Evolutionary conservation across 2,797 vertebrate genomes (phyloP), one percentile per base, ranked within the genome.

Genomic region (Pantherophis vulpinus): DNA sequence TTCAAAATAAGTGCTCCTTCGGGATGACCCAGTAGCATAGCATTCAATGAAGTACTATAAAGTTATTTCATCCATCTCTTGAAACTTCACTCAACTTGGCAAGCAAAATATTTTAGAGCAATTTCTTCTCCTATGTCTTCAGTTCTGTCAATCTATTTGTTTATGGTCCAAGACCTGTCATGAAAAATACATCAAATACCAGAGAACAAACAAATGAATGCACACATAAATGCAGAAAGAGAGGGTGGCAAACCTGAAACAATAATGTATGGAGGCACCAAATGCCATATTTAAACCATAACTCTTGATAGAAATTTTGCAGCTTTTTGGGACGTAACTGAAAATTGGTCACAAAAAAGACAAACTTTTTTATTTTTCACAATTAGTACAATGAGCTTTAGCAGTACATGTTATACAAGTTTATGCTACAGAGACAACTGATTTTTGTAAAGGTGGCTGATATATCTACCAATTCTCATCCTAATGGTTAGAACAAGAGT

Each of bases 21-120:
- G 90, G 61, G 42, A 93, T 92, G 59, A 90, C 47, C 91, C 11
- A 93, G 94, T 93, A 59, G 70, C 90, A 94, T 89, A 95, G 70
- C 59, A 93, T 92, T 66, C 86, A 95, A 90, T 0, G 63, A 63
- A 86, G 88, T 92, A 89, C 54, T 89, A 92, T 60, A 79, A 94
- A 95, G 54, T 37, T 90, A 92, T 93, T 87, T 58, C 47, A 54
- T 79, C 32, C 51, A 29, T 86, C 47, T 63, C 32, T 90, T 60
- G 86, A 13, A 66, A 66, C 27, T 66, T 66, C 61, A 66, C 29
- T n/a, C 29, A 66, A n/a, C 61, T 66, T n/a, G 61, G 61, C 61
- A 66, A 66, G 27, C 11, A 66, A 66, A 66, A 66, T n/a, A 66
- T 29, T 66, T 66, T 66, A 66, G 11, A 13, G 27, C 10, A 0